Evolutionary conservation across 2,113 vertebrate genomes (phyloP), one percentile per base, ranked within the genome.

Genomic region (Tragelaphus strepsiceros): DNA sequence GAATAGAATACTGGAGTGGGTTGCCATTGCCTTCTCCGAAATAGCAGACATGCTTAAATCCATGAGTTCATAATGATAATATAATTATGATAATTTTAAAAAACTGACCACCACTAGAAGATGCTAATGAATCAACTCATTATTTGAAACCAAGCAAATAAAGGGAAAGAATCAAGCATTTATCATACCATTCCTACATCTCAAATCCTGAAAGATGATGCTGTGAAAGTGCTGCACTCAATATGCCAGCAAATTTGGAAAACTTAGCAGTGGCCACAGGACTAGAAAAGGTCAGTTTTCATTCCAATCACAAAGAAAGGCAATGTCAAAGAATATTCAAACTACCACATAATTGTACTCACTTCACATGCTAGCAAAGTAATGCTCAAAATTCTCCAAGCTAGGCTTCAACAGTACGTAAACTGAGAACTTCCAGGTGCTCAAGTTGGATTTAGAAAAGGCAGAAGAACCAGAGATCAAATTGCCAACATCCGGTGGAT

Each of bases 51-150:
- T 39, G 35, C 35, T 39, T 39, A 89, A 92, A 94, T 32, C 24
- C 30, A 71, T 49, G 61, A 61, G 54, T 81, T 96, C 35, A 89
- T 39, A 89, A 54, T 28, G 39, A 46, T 56, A 82, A 43, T 46
- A 43, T 49, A 89, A 67, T 82, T 67, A 89, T 11, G 22, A 14
- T 32, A 59, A 21, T 53, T 88, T 54, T 19, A 16, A 61, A 90
- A 59, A 74, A 30, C 5, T 46, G 28, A 80, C 86, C 67, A 62
- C 19, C 19, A 82, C 46, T 82, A 46, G 51, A 89, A 21, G n/a
- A 91, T 80, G 24, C 59, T 90, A 92, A 93, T 90, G 28, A 84
- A 92, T 59, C 16, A 81, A 97, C 16, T 97, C 67, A 85, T 54
- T 84, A 89, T 89, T 24, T 84, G 78, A 91, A 64, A 58, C 39